phyloP scores from a whole-genome alignment of 92 coral and sea anemone species.

The Virgularia gustaviana region DNA sequence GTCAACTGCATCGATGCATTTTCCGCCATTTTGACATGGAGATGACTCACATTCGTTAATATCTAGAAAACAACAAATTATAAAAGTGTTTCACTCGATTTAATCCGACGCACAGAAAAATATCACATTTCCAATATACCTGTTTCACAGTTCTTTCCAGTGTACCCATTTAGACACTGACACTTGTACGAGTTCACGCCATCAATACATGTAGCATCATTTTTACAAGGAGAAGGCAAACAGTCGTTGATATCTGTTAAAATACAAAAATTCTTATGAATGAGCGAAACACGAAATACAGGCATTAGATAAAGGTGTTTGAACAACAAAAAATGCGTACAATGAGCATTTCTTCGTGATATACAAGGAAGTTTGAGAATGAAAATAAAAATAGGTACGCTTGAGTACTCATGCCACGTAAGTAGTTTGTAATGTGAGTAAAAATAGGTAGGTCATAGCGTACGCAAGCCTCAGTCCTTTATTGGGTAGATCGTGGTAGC shows the following conservation, averaged over 20 bases:
- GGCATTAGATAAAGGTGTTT: too few species aligned
- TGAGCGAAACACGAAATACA: too few species aligned
- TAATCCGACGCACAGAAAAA: not conserved
- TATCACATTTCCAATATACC: not conserved
- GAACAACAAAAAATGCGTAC: too few species aligned
- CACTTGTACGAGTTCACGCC: conserved; percentile 21
- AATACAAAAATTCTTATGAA: too few species aligned
- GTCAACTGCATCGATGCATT: conserved; percentile 24
- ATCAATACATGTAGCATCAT: conserved; percentile 15
- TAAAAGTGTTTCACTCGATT: not conserved
- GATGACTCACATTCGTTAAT: conserved; percentile 20
- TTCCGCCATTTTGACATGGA: conserved; percentile 29
- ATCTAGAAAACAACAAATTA: not conserved
- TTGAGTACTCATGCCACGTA: too few species aligned
- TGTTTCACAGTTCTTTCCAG: conserved; percentile 35
- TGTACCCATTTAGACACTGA: conserved; percentile 11
- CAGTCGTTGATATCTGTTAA: conserved; percentile 23
- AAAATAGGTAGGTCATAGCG: too few species aligned
- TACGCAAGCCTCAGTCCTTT: too few species aligned
- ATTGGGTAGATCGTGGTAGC: too few species aligned
- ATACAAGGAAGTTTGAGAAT: too few species aligned
- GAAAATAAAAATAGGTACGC: too few species aligned
- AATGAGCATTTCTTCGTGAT: too few species aligned
- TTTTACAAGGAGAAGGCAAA: conserved; percentile 5
- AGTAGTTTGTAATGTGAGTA: too few species aligned